phyloP scores from a whole-genome alignment of 2,113 vertebrate species.

The Oreotrochilus melanogaster region DNA sequence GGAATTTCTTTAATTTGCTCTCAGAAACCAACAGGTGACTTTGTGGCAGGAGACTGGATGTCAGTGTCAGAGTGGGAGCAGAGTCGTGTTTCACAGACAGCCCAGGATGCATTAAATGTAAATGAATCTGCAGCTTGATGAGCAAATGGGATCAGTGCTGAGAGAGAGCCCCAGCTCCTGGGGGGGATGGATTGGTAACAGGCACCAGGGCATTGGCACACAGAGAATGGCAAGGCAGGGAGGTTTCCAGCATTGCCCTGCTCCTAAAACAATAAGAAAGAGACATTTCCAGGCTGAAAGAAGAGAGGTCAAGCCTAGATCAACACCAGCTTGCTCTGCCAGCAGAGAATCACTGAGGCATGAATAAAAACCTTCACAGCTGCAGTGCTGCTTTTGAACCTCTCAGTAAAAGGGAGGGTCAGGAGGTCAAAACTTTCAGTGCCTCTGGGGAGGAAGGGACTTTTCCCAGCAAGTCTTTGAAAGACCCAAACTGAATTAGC shows the following conservation, averaged over 20 bases:
- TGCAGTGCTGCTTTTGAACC: slow-evolving; percentile 67
- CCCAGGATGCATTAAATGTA: slow-evolving; percentile 24
- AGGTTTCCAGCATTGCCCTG: slow-evolving; percentile 7
- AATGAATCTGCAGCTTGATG: slow-evolving; percentile 34
- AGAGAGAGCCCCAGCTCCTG: neutral
- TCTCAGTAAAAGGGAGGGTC: slow-evolving; percentile 40
- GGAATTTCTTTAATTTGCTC: neutral
- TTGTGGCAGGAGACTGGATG: slow-evolving; percentile 2
- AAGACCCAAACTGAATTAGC: slow-evolving; percentile 63
- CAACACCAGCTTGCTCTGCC: slow-evolving; percentile 49
- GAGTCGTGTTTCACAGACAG: neutral
- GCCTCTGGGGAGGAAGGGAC: slow-evolving; percentile 55
- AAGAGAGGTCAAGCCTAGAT: slow-evolving; percentile 56
- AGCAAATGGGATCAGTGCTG: slow-evolving; percentile 39
- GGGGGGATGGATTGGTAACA: slow-evolving; percentile 3
- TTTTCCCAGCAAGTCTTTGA: slow-evolving; percentile 60
- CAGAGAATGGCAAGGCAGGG: neutral
- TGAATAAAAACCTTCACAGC: slow-evolving; percentile 70
- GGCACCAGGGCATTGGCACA: neutral
- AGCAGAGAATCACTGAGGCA: slow-evolving; percentile 34
- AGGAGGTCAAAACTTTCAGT: slow-evolving; percentile 55
- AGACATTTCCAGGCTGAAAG: neutral
- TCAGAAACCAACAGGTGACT: neutral
- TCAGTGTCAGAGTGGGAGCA: neutral
- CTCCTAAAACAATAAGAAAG: neutral